Base-by-base conservation (phyloP, 2,888 invertebrate genomes). In the Agriopis marginaria region DNA sequence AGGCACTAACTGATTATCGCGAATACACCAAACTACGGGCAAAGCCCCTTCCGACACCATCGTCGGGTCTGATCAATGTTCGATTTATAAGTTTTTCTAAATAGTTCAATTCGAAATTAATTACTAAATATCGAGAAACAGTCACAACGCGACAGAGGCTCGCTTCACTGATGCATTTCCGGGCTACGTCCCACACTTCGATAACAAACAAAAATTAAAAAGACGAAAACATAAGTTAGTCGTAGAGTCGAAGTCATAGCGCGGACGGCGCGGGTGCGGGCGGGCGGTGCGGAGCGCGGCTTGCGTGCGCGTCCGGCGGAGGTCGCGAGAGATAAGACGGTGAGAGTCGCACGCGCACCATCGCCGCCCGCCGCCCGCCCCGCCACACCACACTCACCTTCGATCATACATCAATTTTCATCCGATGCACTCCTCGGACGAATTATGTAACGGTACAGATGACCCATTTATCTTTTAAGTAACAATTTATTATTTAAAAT, bases 1-100 rank as follows among this genome's bases (percentile, higher is more conserved):
- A 77, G 96, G 96, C 85, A 96, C 95, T 94, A 96, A 95, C 86
- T 95, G 95, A 90, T 96, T 95, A 92, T 96, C 95, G 88, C 96
- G 95, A 86, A 95, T 93, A 93, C 96, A 96, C 96, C 96, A 96
- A 86, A 96, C 96, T 80, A 96, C 96, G 89, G 95, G 94, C 89
- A 95, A 80, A 83, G 94, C 91, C 88, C 95, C 95, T 87, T 95
- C 94, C 76, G 96, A 95, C 87, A 96, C 95, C 96, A 96, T 96
- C 86, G 89, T 95, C 87, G 83, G 77, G 78, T 83, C 77, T 79
- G 82, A 77, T 80, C 77, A 83, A 77, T 72, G 70, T 78, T 77
- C 70, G 73, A 77, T 72, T 66, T 72, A 49, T 68, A 73, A 70
- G 73, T 78, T 75, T 62, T 68, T 78, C 62, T 75, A 64, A 66